phyloP scores from a whole-genome alignment of 1,140 invertebrate species.

The Megalonaias nervosa region DNA sequence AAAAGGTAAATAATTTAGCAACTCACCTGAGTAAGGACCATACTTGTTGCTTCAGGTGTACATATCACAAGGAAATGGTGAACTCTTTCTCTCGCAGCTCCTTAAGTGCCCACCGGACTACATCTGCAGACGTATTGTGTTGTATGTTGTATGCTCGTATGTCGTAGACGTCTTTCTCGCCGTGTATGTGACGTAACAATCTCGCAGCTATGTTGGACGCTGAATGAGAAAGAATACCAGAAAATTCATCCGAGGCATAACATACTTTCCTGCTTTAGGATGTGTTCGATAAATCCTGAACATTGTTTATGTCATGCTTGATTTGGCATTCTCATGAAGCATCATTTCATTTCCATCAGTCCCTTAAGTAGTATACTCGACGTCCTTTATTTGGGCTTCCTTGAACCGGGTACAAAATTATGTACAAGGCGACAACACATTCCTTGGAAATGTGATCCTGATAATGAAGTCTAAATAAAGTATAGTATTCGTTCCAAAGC shows the following conservation, averaged over 20 bases:
- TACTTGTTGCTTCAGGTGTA: slow-evolving; percentile 23
- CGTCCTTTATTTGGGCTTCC: too few relatives aligned
- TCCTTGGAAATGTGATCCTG: too few relatives aligned
- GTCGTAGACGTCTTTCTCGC: slow-evolving; percentile 25
- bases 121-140: slow-evolving; percentile 26
- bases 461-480: too few relatives aligned
- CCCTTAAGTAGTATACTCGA: neutral
- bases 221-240: neutral
- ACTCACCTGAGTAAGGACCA: slow-evolving; percentile 35
- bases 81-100: slow-evolving; percentile 34
- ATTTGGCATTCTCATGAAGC: neutral
- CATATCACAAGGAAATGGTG: slow-evolving; percentile 33
- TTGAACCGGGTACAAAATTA: too few relatives aligned
- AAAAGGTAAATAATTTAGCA: too few relatives aligned
- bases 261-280: neutral
- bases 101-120: slow-evolving; percentile 33
- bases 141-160: slow-evolving; percentile 25
- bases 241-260: neutral
- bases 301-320: neutral
- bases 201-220: slow-evolving; percentile 20
- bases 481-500: too few relatives aligned
- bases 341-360: neutral
- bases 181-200: slow-evolving; percentile 29
- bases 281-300: neutral
- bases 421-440: too few relatives aligned